These are phyloP conservation scores for Nomada lathburiana DNA, from an alignment of 2,888 invertebrate species.

Conservation along the genomic window DNA sequence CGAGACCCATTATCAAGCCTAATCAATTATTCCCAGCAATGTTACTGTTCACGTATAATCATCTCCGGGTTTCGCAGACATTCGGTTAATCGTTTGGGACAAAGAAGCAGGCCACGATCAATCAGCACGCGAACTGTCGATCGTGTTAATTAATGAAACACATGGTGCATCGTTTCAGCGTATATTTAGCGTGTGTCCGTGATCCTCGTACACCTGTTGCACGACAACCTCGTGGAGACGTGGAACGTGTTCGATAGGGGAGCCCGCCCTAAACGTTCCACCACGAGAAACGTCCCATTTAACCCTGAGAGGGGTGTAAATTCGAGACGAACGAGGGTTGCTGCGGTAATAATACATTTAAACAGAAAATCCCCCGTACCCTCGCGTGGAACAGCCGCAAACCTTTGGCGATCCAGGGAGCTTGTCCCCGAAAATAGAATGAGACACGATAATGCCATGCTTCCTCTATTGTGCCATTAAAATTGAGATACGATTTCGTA, in stretches of 20 bases:
- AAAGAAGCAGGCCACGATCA: background rate
- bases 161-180: slow-evolving; percentile 11
- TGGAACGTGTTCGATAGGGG: slow-evolving; percentile 16
- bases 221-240: slow-evolving; percentile 28
- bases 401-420: slow-evolving; percentile 13
- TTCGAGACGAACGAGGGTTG: slow-evolving; percentile 34
- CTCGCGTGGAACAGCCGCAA: slow-evolving; percentile 5
- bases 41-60: too few species aligned
- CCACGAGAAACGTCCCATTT: slow-evolving; percentile 11
- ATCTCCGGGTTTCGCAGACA: too few species aligned
- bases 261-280: slow-evolving; percentile 40
- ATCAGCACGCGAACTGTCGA: slow-evolving; percentile 9
- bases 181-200: slow-evolving; percentile 14
- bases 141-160: slow-evolving; percentile 36
- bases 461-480: background rate
- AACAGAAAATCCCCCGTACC: slow-evolving; percentile 2
- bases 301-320: slow-evolving; percentile 38
- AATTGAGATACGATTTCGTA: too few species aligned
- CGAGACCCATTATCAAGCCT: too few species aligned
- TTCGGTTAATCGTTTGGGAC: too few species aligned
- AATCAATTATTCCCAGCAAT: too few species aligned
- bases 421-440: background rate
- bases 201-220: slow-evolving; percentile 53
- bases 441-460: background rate
- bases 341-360: slow-evolving; percentile 16